A percentile compares a stretch with the other conserved stretches of the same genome.
These are phyloP conservation scores for Uromys caudimaculatus DNA, from an alignment of 2,797 vertebrate genomes.

Conservation along the genomic window DNA sequence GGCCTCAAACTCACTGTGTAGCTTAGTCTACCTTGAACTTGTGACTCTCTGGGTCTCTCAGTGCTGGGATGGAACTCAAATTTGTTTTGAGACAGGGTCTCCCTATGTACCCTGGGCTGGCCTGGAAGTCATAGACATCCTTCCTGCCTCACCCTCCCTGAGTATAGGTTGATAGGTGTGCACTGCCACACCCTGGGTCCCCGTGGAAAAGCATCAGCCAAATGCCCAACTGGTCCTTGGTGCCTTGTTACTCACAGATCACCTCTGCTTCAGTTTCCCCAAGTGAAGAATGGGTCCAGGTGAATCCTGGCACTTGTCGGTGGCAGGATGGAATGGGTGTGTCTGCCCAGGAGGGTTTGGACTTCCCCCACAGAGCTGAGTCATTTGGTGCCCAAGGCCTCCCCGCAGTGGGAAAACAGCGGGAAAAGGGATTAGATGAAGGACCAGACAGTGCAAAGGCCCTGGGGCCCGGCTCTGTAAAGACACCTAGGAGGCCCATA, in stretches of 20 bases:
- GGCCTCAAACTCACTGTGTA: not conserved
- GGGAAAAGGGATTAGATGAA: not conserved
- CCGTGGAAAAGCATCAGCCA: not conserved
- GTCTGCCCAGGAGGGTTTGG: not conserved
- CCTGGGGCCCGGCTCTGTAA: not conserved
- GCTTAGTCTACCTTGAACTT: not conserved
- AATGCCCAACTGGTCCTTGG: not conserved
- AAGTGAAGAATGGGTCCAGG: too few relatives aligned
- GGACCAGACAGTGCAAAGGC: not conserved
- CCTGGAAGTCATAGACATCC: not conserved
- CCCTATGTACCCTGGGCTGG: not conserved
- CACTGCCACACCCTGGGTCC: not conserved
- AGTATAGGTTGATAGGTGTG: not conserved
- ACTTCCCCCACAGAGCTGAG: not conserved
- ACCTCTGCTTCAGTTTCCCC: not conserved
- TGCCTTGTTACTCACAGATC: rapidly evolving
- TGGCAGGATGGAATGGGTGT: not conserved
- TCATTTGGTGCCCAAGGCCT: not conserved
- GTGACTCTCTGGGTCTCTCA: not conserved
- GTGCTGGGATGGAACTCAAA: not conserved
- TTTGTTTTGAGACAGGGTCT: not conserved
- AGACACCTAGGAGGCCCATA: not conserved
- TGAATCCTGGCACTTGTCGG: not conserved
- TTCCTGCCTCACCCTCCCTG: not conserved
- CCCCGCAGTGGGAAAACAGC: too few relatives aligned